These are phyloP conservation scores for Trididemnum miniatum DNA, from an alignment of 23 tunicate species.

Conservation along the genomic window DNA sequence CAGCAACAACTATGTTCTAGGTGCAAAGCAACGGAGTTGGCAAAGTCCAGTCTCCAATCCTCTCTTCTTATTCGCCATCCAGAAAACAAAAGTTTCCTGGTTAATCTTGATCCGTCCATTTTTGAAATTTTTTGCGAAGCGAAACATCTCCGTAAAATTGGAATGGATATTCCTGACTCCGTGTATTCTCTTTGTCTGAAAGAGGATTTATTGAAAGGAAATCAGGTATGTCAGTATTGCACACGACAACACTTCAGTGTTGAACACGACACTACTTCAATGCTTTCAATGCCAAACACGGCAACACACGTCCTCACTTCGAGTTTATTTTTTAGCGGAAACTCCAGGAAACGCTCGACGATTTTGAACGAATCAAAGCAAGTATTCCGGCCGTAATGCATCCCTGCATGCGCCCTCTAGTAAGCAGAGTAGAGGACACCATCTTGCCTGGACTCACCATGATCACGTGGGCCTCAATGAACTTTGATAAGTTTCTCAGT, in stretches of 20 bases:
- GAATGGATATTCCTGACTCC: conserved; percentile 66
- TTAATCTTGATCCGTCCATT: conserved; percentile 71
- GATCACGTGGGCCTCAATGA: conserved; percentile 80
- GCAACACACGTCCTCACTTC: no score
- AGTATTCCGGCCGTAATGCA: conserved; percentile 48
- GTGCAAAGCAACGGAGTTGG: conserved; percentile 63
- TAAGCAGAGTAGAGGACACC: conserved; percentile 71
- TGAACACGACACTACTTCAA: no score
- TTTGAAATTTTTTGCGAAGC: conserved; percentile 80
- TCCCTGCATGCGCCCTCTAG: conserved; percentile 67
- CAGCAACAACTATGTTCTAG: no score
- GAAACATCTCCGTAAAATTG: conserved; percentile 69
- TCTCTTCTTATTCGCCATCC: conserved; percentile 65
- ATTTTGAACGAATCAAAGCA: conserved; percentile 44
- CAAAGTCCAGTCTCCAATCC: conserved; percentile 63
- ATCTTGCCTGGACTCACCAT: conserved; percentile 66
- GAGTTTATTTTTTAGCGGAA: conserved; percentile 28
- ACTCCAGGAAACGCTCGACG: conserved; percentile 59
- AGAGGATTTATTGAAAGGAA: conserved; percentile 54
- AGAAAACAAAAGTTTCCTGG: conserved; percentile 45
- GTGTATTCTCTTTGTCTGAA: conserved; percentile 58
- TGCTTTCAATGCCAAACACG: no score
- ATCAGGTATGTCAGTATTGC: no score
- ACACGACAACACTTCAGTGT: no score
- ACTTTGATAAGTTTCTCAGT: conserved; percentile 64